These are phyloP conservation scores for Zaprionus camerounensis DNA, from an alignment of 1,140 invertebrate species.

Conservation along the genomic window DNA sequence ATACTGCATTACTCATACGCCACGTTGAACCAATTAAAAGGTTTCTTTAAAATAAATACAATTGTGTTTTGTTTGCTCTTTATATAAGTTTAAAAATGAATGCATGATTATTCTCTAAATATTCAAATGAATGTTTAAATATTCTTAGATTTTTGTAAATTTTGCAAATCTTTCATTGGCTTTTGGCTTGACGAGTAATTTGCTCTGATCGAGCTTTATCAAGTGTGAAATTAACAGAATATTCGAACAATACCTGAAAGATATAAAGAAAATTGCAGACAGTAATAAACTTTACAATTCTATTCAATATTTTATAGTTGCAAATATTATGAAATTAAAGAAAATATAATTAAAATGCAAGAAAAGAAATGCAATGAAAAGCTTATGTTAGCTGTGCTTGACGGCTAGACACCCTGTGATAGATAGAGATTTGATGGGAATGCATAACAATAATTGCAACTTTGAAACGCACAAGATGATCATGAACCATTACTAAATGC, in stretches of 20 bases:
- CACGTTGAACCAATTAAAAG: constrained; percentile 8
- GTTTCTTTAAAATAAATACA: no score
- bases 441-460: not conserved
- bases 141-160: not conserved
- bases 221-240: not conserved
- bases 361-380: not conserved
- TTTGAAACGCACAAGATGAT: no score
- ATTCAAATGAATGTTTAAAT: no score
- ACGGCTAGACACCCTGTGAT: not conserved
- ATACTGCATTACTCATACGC: constrained; percentile 46
- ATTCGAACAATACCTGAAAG: not conserved
- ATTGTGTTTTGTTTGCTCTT: no score
- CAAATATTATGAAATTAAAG: no score
- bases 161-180: not conserved
- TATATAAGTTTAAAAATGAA: no score
- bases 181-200: no score
- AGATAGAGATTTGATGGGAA: not conserved
- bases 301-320: not conserved
- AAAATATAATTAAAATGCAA: not conserved
- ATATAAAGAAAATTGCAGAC: not conserved
- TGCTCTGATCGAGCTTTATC: not conserved
- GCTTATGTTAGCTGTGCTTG: not conserved
- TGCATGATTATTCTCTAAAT: no score
- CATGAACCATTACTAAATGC: not conserved
- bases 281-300: not conserved